A percentile compares a stretch with the other conserved stretches of the same genome.
These are phyloP conservation scores for Brachypalpus laphriformis DNA, from an alignment of 2,888 invertebrate genomes.

Conservation along the genomic window DNA sequence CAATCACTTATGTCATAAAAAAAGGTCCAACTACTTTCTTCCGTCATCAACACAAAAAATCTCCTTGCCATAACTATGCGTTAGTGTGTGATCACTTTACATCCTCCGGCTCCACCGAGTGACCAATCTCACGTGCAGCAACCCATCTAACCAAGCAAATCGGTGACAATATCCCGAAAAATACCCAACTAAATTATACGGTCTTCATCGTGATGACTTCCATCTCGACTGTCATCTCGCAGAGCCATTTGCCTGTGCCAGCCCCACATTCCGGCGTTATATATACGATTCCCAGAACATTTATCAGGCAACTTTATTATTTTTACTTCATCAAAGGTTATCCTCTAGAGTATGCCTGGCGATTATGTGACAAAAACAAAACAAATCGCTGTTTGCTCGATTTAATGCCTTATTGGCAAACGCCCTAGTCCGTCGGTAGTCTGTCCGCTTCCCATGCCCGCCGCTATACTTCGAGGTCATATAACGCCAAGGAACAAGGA, in stretches of 20 bases:
- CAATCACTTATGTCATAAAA: slow-evolving; percentile 4
- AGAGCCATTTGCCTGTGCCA: slow-evolving; percentile 16
- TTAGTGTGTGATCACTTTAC: slow-evolving; percentile 7
- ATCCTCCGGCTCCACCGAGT: neutral
- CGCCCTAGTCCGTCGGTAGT: neutral
- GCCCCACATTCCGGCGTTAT: slow-evolving; percentile 5
- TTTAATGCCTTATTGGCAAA: slow-evolving; percentile 70
- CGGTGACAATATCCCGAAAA: slow-evolving; percentile 46
- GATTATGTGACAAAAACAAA: slow-evolving; percentile 72
- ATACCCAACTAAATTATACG: slow-evolving; percentile 57
- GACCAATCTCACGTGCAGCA: neutral
- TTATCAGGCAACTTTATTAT: slow-evolving; percentile 63
- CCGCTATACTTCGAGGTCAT: slow-evolving; percentile 26
- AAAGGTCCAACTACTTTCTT: neutral
- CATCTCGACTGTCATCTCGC: slow-evolving; percentile 39
- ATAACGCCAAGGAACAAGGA: slow-evolving; percentile 31
- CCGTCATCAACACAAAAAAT: neutral
- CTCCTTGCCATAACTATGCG: neutral
- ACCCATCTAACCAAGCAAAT: slow-evolving; percentile 41
- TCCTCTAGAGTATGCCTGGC: slow-evolving; percentile 56
- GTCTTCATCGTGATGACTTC: slow-evolving; percentile 55
- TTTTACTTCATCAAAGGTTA: slow-evolving; percentile 70
- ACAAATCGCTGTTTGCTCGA: slow-evolving; percentile 70
- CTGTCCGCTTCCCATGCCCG: neutral
- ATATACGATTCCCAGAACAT: slow-evolving; percentile 21